phyloP scores from a whole-genome alignment of 2,797 vertebrate species.

The Heteromormyrus szaboi region DNA sequence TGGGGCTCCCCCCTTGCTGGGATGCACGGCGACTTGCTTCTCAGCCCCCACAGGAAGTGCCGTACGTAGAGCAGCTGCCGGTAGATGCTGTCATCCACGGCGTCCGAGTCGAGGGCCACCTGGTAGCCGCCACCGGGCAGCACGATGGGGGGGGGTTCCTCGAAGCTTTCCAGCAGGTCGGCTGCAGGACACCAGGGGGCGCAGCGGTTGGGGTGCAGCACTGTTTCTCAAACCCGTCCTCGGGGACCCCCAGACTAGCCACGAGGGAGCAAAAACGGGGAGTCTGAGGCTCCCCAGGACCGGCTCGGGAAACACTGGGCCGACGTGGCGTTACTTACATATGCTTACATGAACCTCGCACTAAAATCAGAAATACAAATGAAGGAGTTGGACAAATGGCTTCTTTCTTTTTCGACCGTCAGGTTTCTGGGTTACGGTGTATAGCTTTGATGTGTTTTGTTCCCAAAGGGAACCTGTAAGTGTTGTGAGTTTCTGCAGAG shows the following conservation, averaged over 20 bases:
- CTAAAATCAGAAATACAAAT: not conserved
- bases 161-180: conserved; percentile 68
- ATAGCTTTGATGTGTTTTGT: not conserved
- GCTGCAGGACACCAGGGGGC: conserved; percentile 38
- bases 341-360: not conserved
- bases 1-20: conserved; percentile 37
- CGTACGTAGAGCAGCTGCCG: conserved; percentile 82
- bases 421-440: not conserved
- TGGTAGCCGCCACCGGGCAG: conserved; percentile 61
- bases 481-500: not conserved
- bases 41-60: conserved; percentile 84
- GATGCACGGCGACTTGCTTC: conserved; percentile 60
- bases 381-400: not conserved
- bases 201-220: not conserved
- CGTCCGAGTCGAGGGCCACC: conserved; percentile 67
- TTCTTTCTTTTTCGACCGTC: not conserved
- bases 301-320: not conserved
- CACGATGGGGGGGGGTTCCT: conserved; percentile 68
- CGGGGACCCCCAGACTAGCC: not conserved
- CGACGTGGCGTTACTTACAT: not conserved
- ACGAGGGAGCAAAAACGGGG: not conserved
- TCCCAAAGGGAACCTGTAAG: not conserved
- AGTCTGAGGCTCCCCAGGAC: not conserved
- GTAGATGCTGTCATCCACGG: conserved; percentile 75
- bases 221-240: not conserved